phyloP scores from a whole-genome alignment of 1,140 invertebrate genomes.

The Ceratina calcarata region DNA sequence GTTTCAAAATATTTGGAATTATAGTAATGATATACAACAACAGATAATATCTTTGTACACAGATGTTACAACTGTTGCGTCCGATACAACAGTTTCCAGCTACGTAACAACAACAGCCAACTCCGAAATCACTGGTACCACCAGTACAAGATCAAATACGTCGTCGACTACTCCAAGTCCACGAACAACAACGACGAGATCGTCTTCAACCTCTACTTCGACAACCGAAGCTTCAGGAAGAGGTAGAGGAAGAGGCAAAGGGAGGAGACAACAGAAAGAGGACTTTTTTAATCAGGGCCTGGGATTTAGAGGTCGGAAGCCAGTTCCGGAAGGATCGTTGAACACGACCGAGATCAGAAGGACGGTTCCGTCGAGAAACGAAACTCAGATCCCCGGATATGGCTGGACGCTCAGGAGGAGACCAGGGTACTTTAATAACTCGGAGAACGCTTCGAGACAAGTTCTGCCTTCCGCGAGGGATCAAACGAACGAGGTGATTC shows the following conservation, averaged over 20 bases:
- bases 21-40: too few species aligned
- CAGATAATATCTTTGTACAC: too few species aligned
- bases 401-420: conserved; percentile 75
- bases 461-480: conserved; percentile 31
- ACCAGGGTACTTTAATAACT: conserved; percentile 50
- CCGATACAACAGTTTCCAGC: conserved; percentile 15
- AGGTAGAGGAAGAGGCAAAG: conserved; percentile 31
- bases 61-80: conserved; percentile 22
- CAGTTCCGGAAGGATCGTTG: conserved; percentile 16
- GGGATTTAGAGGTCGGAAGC: conserved; percentile 75
- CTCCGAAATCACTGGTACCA: not conserved
- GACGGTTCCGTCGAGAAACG: conserved; percentile 37
- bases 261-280: conserved; percentile 61
- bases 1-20: too few species aligned
- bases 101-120: not conserved
- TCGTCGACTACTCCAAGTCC: not conserved
- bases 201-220: not conserved
- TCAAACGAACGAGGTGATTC: conserved; percentile 60
- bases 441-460: conserved; percentile 32
- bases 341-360: not conserved
- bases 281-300: conserved; percentile 76
- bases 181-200: conserved; percentile 15
- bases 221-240: conserved; percentile 24
- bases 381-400: conserved; percentile 53
- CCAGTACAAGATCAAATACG: not conserved